These are phyloP conservation scores for Melinaea marsaeus DNA, from an alignment of 2,888 invertebrate genomes.

Conservation along the genomic window DNA sequence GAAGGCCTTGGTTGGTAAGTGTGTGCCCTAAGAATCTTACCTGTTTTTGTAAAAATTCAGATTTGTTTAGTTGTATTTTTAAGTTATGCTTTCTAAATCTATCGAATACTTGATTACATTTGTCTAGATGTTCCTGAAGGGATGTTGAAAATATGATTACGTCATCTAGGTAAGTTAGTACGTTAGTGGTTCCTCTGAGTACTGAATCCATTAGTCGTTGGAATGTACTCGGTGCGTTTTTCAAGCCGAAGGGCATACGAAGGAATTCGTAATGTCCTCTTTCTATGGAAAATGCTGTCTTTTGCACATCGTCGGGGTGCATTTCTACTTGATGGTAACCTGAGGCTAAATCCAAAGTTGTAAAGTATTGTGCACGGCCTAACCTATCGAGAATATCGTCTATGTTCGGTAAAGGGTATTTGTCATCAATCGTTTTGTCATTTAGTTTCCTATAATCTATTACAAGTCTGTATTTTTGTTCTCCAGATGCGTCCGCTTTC, in stretches of 20 bases:
- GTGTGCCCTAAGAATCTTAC: conserved; percentile 5
- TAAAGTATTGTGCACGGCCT: no score
- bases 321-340: conserved; percentile 28
- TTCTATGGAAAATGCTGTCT: conserved; percentile 42
- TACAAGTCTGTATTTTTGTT: background rate
- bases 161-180: no score
- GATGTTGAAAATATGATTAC: no score
- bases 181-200: no score
- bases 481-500: conserved; percentile 31
- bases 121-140: no score
- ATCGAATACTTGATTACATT: conserved; percentile 8
- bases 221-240: no score
- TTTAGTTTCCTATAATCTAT: conserved; percentile 22
- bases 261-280: conserved; percentile 41
- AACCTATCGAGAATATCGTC: conserved; percentile 19
- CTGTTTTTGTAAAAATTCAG: background rate
- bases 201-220: no score
- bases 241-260: no score
- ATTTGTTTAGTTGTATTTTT: background rate
- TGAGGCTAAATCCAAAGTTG: background rate
- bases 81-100: no score
- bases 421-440: conserved; percentile 29
- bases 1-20: conserved; percentile 5
- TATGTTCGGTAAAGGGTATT: conserved; percentile 24
- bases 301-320: conserved; percentile 33